Evolutionary conservation across 2,113 vertebrate species (phyloP).

Genomic region (Egretta garzetta): DNA sequence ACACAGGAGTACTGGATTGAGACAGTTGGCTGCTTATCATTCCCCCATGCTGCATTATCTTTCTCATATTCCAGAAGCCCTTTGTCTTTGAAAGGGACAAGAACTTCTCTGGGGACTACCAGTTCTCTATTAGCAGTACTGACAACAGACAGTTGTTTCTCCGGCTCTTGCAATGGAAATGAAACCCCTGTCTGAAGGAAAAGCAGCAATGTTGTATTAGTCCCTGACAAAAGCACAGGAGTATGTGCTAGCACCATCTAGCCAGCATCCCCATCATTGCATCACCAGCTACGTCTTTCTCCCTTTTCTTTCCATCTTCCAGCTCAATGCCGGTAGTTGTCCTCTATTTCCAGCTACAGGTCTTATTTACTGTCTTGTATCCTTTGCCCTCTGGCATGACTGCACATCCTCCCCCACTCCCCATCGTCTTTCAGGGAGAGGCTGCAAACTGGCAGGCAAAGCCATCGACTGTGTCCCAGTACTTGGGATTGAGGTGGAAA

Average conservation of each 20-base stretch:
- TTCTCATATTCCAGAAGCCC: background rate
- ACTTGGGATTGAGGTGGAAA: background rate
- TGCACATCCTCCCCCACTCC: background rate
- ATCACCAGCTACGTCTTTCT: background rate
- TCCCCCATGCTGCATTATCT: background rate
- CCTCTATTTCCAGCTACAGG: background rate
- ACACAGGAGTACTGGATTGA: background rate
- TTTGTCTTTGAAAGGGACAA: background rate
- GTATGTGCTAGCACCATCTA: conserved; percentile 61
- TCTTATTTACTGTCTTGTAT: background rate
- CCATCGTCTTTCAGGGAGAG: background rate
- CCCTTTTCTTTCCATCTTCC: background rate
- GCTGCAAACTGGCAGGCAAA: background rate
- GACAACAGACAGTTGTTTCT: background rate
- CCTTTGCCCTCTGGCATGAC: background rate
- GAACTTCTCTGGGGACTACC: background rate
- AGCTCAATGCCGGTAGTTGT: background rate
- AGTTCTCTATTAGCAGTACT: background rate
- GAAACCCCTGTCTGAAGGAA: background rate
- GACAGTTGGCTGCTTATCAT: background rate
- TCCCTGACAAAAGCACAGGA: background rate
- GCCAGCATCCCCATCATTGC: conserved; percentile 29
- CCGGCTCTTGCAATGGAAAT: background rate
- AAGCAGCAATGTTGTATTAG: background rate
- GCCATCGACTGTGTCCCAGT: background rate